Evolutionary conservation across 2,888 invertebrate genomes (phyloP), one percentile per base, ranked within the genome.

Genomic region (Gastracanthus pulcherrimus): DNA sequence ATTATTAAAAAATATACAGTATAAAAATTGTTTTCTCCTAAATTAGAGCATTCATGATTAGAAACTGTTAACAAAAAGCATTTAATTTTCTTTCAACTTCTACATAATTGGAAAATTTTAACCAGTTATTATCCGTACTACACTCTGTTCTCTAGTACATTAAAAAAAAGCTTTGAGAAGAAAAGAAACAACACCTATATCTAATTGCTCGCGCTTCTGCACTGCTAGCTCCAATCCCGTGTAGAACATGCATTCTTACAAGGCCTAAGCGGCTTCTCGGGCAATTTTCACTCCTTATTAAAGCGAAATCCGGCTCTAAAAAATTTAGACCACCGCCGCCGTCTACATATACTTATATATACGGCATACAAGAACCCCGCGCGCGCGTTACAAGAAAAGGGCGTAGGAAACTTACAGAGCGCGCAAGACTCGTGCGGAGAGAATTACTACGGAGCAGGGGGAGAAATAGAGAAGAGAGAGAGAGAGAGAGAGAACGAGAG

Each of bases 271-370:
- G 5, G 29, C 58, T 16, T 4, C 11, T 1, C 13, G 2, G 23
- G 29, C 48, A 80, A 75, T 80, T 80, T 75, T 55, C 55, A 5
- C 34, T 60, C 55, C 11, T 74, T 69, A 80, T 75, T 41, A 41
- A 76, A 70, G 26, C 26, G 38, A 34, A 70, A 76, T 55, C 45
- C 64, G 41, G 41, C 34, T 4, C 16, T 69, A 23, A 69, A 69
- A 74, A 80, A 80, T 74, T 67, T 48, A 74, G 45, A 66, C 31
- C 31, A 2, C 60, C 31, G 60, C 26, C 29, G 29, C 41, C 5
- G n/a, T n/a, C n/a, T n/a, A n/a, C n/a, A n/a, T n/a, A n/a, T n/a
- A n/a, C n/a, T n/a, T n/a, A n/a, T n/a, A n/a, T n/a, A n/a, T n/a
- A n/a, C n/a, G n/a, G n/a, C n/a, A n/a, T n/a, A n/a, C n/a, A n/a